phyloP scores from a whole-genome alignment of 2,888 invertebrate genomes.

The Pandemis corylana region DNA sequence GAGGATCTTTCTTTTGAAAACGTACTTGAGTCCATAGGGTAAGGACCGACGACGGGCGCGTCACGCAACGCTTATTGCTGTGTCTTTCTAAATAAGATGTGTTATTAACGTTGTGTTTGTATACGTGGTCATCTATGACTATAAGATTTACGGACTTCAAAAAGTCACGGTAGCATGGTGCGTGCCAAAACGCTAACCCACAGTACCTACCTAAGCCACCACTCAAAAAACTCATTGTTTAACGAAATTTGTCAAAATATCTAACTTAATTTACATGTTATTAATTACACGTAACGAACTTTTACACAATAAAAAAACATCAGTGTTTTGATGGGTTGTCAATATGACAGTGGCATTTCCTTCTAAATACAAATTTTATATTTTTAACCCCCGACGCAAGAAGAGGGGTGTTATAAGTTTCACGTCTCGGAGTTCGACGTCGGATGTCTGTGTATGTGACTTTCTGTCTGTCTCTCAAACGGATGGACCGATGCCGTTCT shows the following conservation, averaged over 20 bases:
- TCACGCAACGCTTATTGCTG: conserved; percentile 42
- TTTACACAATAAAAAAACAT: conserved; percentile 11
- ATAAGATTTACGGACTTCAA: conserved; percentile 45
- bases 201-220: conserved; percentile 50
- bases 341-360: conserved; percentile 4
- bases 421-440: too few species aligned
- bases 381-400: neutral
- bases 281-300: conserved; percentile 12
- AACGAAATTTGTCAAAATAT: conserved; percentile 2
- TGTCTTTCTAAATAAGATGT: conserved; percentile 30
- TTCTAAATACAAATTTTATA: neutral
- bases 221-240: conserved; percentile 59
- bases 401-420: neutral
- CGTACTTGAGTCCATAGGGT: conserved; percentile 69
- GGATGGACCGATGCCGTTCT: too few species aligned
- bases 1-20: conserved; percentile 53
- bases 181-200: conserved; percentile 51
- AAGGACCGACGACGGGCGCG: conserved; percentile 45
- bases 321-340: conserved; percentile 17
- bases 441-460: too few species aligned
- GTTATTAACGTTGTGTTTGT: conserved; percentile 12
- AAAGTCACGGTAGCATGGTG: conserved; percentile 51
- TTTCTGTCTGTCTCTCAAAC: too few species aligned
- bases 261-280: conserved; percentile 19
- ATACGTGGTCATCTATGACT: conserved; percentile 34